Evolutionary conservation across 2,113 vertebrate genomes (phyloP).

Genomic region (Casuarius casuarius): DNA sequence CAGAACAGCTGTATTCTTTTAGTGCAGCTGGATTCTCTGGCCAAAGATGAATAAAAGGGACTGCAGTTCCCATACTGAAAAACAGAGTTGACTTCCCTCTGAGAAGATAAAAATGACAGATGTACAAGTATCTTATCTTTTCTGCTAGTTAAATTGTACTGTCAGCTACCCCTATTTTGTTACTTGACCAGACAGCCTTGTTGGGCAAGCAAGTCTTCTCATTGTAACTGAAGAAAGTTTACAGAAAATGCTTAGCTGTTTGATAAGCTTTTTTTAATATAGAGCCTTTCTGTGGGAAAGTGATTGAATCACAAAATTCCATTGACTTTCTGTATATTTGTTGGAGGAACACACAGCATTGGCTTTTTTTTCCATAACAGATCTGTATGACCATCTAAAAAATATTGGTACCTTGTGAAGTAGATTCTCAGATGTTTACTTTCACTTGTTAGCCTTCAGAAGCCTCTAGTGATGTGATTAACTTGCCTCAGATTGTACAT

Average conservation of each 20-base stretch:
- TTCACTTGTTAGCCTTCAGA: conserved; percentile 79
- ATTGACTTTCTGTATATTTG: not conserved
- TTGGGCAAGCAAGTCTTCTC: not conserved
- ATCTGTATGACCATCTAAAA: not conserved
- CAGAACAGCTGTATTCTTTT: conserved; percentile 8
- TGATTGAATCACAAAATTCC: not conserved
- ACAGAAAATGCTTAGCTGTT: not conserved
- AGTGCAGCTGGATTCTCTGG: conserved; percentile 12
- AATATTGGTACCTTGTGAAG: not conserved
- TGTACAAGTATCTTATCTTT: not conserved
- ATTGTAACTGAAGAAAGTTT: not conserved
- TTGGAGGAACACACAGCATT: not conserved
- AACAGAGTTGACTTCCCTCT: no score
- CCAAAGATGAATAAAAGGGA: not conserved
- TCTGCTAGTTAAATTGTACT: not conserved
- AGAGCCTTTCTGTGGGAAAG: not conserved
- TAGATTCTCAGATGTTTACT: not conserved
- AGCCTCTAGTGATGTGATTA: conserved; percentile 80
- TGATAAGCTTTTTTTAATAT: not conserved
- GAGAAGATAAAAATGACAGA: not conserved
- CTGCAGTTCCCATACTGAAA: not conserved
- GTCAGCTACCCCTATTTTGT: not conserved
- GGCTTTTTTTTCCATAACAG: not conserved
- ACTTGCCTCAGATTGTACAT: conserved; percentile 88
- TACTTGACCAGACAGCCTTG: not conserved